phyloP scores from a whole-genome alignment of 2,888 invertebrate genomes.

The Trachelus troglodyta region DNA sequence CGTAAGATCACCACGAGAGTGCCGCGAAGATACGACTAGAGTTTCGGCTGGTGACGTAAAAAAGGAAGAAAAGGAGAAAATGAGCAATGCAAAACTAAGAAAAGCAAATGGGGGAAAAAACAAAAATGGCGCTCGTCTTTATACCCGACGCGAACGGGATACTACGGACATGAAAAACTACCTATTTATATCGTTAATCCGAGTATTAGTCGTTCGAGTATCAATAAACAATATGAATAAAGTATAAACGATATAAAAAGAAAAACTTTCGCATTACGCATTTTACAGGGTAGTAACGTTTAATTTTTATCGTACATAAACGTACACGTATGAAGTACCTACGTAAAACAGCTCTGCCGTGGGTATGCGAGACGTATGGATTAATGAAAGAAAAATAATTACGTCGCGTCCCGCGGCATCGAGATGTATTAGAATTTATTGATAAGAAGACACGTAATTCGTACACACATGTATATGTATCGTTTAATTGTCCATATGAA shows the following conservation, averaged over 20 bases:
- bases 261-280: slow-evolving; percentile 59
- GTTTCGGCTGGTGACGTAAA: background rate
- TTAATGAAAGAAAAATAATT: background rate
- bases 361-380: background rate
- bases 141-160: background rate
- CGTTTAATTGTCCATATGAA: slow-evolving; percentile 60
- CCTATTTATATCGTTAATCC: slow-evolving; percentile 16
- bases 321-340: background rate
- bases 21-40: background rate
- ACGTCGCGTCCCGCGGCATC: background rate
- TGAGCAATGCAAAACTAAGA: background rate
- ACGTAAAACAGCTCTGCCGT: background rate
- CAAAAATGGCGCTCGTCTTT: background rate
- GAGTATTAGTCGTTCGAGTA: slow-evolving; percentile 10
- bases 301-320: slow-evolving; percentile 40
- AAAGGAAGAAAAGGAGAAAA: background rate
- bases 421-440: background rate
- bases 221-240: slow-evolving; percentile 27
- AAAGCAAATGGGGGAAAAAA: background rate
- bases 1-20: too few relatives aligned
- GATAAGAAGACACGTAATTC: slow-evolving; percentile 52
- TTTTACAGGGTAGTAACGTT: slow-evolving; percentile 62
- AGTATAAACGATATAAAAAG: slow-evolving; percentile 43
- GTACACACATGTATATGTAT: slow-evolving; percentile 61
- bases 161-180: slow-evolving; percentile 7